Evolutionary conservation across 2,888 invertebrate genomes (phyloP).

Genomic region (Rotaria macrura): DNA sequence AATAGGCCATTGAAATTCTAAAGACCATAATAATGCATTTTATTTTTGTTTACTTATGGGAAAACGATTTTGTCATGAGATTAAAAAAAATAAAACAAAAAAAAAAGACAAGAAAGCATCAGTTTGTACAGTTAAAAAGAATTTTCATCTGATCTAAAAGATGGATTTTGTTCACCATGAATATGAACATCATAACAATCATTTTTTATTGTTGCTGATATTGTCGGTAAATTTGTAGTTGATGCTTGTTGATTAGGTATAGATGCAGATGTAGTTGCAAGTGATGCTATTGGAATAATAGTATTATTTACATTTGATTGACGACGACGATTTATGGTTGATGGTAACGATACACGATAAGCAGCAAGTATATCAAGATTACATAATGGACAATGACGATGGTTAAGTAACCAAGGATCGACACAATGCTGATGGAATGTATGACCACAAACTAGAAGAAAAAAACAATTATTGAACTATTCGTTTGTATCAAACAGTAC

Average conservation of each 20-base stretch:
- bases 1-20: too few relatives aligned
- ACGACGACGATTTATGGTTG: neutral
- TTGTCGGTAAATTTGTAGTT: neutral
- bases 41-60: neutral
- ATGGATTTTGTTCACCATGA: neutral
- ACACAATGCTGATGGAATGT: slow-evolving; percentile 19
- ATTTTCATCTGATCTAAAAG: neutral
- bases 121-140: neutral
- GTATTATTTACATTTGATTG: neutral
- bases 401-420: slow-evolving; percentile 3
- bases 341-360: slow-evolving; percentile 9
- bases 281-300: neutral
- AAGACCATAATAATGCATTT: neutral
- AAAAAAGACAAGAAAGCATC: neutral
- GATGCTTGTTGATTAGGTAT: neutral
- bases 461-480: too few relatives aligned
- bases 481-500: too few relatives aligned
- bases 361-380: slow-evolving; percentile 18
- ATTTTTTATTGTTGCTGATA: neutral
- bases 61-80: neutral
- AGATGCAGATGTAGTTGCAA: neutral
- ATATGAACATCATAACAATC: neutral
- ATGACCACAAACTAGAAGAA: slow-evolving; percentile 10
- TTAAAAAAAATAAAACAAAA: neutral
- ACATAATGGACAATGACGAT: slow-evolving; percentile 16